Evolutionary conservation across 23 tunicate species (phyloP), one percentile per base, ranked within the genome.

Genomic region (Pegea sp.): DNA sequence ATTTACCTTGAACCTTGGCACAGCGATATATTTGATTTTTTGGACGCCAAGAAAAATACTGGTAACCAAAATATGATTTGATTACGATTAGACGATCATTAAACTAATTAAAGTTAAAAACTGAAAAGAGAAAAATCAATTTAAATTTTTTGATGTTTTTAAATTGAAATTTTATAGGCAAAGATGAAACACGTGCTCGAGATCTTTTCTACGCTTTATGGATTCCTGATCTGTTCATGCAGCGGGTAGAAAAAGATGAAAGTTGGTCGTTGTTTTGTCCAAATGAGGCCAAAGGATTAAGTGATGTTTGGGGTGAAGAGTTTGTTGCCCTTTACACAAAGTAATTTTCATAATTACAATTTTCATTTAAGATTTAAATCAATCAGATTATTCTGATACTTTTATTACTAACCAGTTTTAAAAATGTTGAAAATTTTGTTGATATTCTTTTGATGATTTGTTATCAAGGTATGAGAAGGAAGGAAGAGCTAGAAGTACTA

Each of bases 1-100:
- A 72, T 90, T 18, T 90, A 90, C 66, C 57, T 90, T 3, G 99
- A 90, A 48, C 99, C 99, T 6, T 90, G 99, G 99, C 99, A 90
- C 48, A 78, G 93, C 13, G 99, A 90, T 34, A 78, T 90, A 3
- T 90, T 90, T 54, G 99, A 90, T 28, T 90, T 90, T 67, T 58
- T 90, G 22, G 99, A 90, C 30, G 99, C 99, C 0, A 90, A 88
- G 67, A 86, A 86, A 53, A 86, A 86, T 53, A 75, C 87, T 28
- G 77, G 70, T 69, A 48, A 3, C 42, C 48, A 5, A 16, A 54
- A 54, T 38, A 38, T 38, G 11, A 38, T 38, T 38, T 38, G 11
- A 38, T 38, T 38, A 38, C 16, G 11, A 38, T 38, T 38, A 16
- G 11, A n/a, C n/a, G n/a, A n/a, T n/a, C n/a, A n/a, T n/a, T n/a